Conservation (phyloP, 2,888 invertebrate species). For the Lithophane semibrunnea region DNA sequence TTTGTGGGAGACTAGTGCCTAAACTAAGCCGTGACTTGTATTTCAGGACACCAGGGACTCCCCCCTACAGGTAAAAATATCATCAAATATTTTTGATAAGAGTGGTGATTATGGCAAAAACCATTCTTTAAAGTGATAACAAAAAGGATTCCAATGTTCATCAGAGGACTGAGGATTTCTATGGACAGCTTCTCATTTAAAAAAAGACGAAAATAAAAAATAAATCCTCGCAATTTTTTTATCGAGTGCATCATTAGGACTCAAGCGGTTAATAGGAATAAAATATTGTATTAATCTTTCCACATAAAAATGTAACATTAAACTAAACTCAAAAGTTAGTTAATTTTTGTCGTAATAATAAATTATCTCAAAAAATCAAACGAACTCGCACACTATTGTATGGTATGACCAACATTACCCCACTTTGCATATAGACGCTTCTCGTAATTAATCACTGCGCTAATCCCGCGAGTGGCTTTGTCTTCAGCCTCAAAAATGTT, state of each 20-base stretch:
- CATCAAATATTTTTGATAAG: background rate
- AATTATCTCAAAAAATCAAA: background rate
- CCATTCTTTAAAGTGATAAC: background rate
- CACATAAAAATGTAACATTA: background rate
- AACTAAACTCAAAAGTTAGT: background rate
- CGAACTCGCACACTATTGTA: conserved; percentile 1
- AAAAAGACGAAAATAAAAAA: background rate
- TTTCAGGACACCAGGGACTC: too few relatives aligned
- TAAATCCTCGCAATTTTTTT: background rate
- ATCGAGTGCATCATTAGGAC: too few relatives aligned
- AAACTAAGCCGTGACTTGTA: too few relatives aligned
- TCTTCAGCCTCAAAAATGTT: conserved; percentile 52
- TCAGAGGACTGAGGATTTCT: background rate
- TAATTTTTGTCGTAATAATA: background rate
- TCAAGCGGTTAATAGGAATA: background rate
- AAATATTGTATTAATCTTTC: background rate
- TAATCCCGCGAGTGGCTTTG: conserved; percentile 50
- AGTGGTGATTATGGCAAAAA: background rate
- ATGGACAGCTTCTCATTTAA: background rate
- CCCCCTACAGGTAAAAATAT: too few relatives aligned
- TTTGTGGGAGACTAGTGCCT: too few relatives aligned
- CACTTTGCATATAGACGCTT: conserved; percentile 24
- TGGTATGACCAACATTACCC: background rate
- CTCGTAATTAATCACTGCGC: conserved; percentile 51
- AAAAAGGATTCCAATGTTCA: background rate